These are phyloP conservation scores for Ormyrus pomaceus DNA, from an alignment of 2,888 invertebrate genomes.

Conservation along the genomic window DNA sequence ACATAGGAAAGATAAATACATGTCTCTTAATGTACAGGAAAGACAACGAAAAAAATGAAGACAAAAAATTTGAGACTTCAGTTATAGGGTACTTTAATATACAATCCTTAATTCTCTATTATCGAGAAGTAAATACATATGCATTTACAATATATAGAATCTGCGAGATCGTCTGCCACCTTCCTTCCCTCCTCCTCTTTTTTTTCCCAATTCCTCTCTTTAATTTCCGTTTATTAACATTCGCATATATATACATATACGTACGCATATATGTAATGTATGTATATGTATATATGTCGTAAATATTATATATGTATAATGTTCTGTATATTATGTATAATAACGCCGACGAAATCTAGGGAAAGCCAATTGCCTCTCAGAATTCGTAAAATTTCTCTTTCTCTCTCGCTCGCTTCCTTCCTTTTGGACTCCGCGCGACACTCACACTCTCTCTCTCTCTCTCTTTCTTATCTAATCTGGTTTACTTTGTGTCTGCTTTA, in stretches of 20 bases:
- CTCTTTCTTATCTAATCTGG: conserved; percentile 27
- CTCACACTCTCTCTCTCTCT: conserved; percentile 5
- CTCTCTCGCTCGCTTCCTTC: neutral
- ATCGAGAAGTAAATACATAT: conserved; percentile 65
- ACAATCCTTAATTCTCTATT: conserved; percentile 65
- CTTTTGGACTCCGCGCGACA: neutral
- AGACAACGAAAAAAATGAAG: conserved; percentile 26
- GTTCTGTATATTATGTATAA: conserved; percentile 51
- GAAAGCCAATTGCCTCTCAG: conserved; percentile 55
- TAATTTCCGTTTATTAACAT: conserved; percentile 43
- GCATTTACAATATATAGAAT: conserved; percentile 60
- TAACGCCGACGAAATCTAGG: conserved; percentile 55
- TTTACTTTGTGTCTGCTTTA: conserved; percentile 27
- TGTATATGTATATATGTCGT: conserved; percentile 36
- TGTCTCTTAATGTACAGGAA: conserved; percentile 50
- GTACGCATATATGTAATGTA: conserved; percentile 9
- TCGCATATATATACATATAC: conserved; percentile 32
- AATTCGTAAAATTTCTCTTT: conserved; percentile 28
- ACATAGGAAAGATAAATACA: conserved; percentile 55
- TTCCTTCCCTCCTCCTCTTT: conserved; percentile 4
- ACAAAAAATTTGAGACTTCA: conserved; percentile 57
- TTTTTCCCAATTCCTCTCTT: neutral
- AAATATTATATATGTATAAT: conserved; percentile 25
- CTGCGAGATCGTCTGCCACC: conserved; percentile 52
- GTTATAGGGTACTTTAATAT: conserved; percentile 63